Evolutionary conservation across 2,113 vertebrate species (phyloP), one percentile per base, ranked within the genome.

Genomic region (Pluvialis apricaria): DNA sequence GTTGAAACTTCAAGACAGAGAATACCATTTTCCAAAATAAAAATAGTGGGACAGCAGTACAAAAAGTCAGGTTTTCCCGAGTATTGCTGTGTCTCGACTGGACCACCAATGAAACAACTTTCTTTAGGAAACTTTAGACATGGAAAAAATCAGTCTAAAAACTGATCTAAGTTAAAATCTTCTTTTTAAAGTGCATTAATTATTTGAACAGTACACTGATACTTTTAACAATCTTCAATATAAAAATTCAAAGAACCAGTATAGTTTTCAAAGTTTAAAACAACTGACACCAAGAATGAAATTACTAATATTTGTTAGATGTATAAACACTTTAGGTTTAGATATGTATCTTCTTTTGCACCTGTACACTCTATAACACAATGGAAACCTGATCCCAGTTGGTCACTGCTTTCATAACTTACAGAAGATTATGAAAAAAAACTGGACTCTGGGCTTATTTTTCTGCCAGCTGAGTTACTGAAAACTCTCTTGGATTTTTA

Each of bases 161-260:
- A 76, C 14, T 1, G 0, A 51, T n/a, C 5, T 16, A 61, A 84
- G 31, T 47, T 51, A 73, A 22, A 36, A 66, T 1, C 14, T 78
- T 60, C 22, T 68, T 90, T 86, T 80, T 81, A 88, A 96, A 95
- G 95, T 95, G 77, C 92, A 87, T 78, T 88, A 71, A 75, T 47
- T 92, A 76, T 87, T 66, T 79, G 20, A 89, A 72, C 83, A 87
- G 66, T 79, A 77, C 76, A 79, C 45, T 16, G 29, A 86, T 58
- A 86, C 60, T 94, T 92, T 31, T 32, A 84, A 91, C 49, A 90
- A 95, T 29, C 45, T 69, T 72, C 69, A 69, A 90, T 52, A 95
- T 11, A 94, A 70, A 85, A 88, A 32, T 20, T 26, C 13, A 70
- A 62, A 87, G 31, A 95, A 83, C 28, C 15, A 57, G 18, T 62